Evolutionary conservation across 2,113 vertebrate species (phyloP), one percentile per base, ranked within the genome.

Genomic region (Corythornis vintsioides): DNA sequence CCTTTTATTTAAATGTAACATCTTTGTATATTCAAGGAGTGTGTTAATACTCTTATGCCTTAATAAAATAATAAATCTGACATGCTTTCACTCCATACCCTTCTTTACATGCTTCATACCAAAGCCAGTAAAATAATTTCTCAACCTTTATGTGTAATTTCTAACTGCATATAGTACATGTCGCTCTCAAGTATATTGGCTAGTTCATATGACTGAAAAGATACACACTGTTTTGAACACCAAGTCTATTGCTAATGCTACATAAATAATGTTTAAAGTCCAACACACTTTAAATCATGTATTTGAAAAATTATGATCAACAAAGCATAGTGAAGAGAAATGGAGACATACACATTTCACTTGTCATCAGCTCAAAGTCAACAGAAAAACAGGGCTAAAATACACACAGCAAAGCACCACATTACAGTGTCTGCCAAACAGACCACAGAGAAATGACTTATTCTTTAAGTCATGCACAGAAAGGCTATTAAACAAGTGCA

Each of bases 41-140:
- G 88, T 83, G 48, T 86, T 89, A 97, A 96, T 96, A 97, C 96
- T 94, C 86, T 96, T 95, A 87, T 19, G 77, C 91, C 96, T 98
- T 97, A 96, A 96, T 97, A 98, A 98, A 98, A 96, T 81, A 95
- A 98, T 97, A 98, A 98, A 98, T 97, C 95, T 97, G 81, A 56
- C 94, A 65, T 4, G 33, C 24, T 76, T 92, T 75, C 38, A 48
- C 35, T 75, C 91, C 80, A 88, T 71, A 91, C 86, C 90, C 40
- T 52, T 87, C 80, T 78, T 91, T 59, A 85, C 11, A 87, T 60
- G 43, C 53, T 89, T 90, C 74, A 43, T 29, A 53, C 18, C 67
- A 88, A 53, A 95, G 75, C 55, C 55, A 73, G 28, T 72, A 82
- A 92, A 90, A 55, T 21, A n/a, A 31, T 35, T 57, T 48, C 84